Percentiles rank a stretch among this genome's conserved stretches.
Evolutionary conservation across 1,140 invertebrate genomes (phyloP).

Genomic region (Scaptodrosophila lebanonensis): DNA sequence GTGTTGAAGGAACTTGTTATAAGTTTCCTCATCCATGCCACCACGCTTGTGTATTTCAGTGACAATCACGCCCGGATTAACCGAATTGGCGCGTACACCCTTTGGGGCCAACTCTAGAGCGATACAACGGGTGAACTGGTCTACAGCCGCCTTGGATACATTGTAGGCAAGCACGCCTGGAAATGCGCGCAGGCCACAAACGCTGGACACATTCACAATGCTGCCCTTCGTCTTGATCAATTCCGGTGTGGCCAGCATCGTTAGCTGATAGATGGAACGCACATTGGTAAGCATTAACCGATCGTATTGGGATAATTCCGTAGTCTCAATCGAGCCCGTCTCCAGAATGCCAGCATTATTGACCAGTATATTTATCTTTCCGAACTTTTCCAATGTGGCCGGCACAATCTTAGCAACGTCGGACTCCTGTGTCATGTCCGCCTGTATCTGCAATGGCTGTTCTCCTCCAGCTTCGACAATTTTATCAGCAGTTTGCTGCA

Average conservation of each 20-base stretch:
- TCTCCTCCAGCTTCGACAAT: constrained; percentile 42
- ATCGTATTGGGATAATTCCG: constrained; percentile 89
- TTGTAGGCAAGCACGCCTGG: constrained; percentile 88
- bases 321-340: constrained; percentile 89
- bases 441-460: constrained; percentile 37
- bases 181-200: constrained; percentile 89
- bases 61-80: constrained; percentile 88
- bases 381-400: constrained; percentile 83
- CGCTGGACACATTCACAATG: constrained; percentile 94
- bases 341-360: constrained; percentile 94
- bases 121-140: constrained; percentile 91
- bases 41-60: constrained; percentile 88
- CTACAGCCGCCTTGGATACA: constrained; percentile 92
- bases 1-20: constrained; percentile 86
- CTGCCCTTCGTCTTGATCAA: constrained; percentile 89
- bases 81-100: constrained; percentile 90
- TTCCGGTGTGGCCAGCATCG: constrained; percentile 89
- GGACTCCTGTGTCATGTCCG: constrained; percentile 86
- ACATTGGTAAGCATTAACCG: constrained; percentile 91
- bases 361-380: constrained; percentile 86
- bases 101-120: constrained; percentile 88
- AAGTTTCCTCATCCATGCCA: constrained; percentile 85
- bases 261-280: constrained; percentile 89
- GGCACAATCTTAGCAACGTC: constrained; percentile 86
- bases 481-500: constrained; percentile 81